Evolutionary conservation across 30 jellyfish, hydroid and myxozoan genomes (phyloP).

Genomic region (Mastigias papua): DNA sequence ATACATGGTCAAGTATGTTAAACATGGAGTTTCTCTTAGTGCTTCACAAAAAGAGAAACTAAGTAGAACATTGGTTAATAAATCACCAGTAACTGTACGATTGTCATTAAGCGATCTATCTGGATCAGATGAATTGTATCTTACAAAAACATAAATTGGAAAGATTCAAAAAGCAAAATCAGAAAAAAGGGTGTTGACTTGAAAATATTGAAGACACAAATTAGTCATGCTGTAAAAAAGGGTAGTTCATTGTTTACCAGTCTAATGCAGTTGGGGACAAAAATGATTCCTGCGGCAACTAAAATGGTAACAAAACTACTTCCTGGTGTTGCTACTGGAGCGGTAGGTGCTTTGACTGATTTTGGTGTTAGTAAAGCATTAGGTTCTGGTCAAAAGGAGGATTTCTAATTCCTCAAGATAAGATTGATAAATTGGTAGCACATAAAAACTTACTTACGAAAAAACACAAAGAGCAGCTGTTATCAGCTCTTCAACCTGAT

Average conservation of each 20-base stretch:
- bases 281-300: conserved; percentile 34
- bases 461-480: conserved; percentile 43
- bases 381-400: conserved; percentile 25
- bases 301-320: conserved; percentile 35
- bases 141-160: conserved; percentile 46
- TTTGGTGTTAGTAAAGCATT: conserved; percentile 41
- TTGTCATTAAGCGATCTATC: conserved; percentile 18
- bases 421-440: conserved; percentile 31
- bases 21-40: conserved; percentile 42
- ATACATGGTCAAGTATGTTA: conserved; percentile 26
- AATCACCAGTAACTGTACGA: conserved; percentile 40
- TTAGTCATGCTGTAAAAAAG: conserved; percentile 44
- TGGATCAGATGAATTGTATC: conserved; percentile 60
- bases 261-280: conserved; percentile 38
- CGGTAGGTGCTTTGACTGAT: conserved; percentile 33
- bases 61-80: conserved; percentile 42
- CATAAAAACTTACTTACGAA: conserved; percentile 47
- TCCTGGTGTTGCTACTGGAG: conserved; percentile 42
- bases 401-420: conserved; percentile 24
- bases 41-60: conserved; percentile 47
- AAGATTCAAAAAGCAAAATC: conserved; percentile 52
- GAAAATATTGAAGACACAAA: conserved; percentile 43
- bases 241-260: conserved; percentile 57
- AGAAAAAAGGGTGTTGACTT: conserved; percentile 23
- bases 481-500: conserved; percentile 65